A percentile compares a stretch with the other conserved stretches of the same genome.
phyloP scores from a whole-genome alignment of 2,113 vertebrate species.

The Sitta europaea region DNA sequence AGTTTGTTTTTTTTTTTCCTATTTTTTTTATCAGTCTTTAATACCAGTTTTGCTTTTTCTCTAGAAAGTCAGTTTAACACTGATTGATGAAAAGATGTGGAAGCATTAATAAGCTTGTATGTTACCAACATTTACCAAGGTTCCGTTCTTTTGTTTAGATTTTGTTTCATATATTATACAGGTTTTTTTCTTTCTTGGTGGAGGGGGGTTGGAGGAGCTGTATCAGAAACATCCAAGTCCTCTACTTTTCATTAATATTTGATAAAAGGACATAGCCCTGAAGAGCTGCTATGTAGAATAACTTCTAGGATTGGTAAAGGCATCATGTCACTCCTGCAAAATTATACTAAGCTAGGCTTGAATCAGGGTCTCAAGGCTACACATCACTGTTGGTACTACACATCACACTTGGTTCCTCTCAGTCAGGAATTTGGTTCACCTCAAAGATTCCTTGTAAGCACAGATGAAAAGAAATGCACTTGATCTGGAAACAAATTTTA shows the following conservation, averaged over 20 bases:
- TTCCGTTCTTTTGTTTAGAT: neutral
- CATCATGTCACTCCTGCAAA: neutral
- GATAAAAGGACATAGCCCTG: neutral
- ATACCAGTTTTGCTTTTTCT: neutral
- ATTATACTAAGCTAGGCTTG: neutral
- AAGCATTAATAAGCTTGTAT: neutral
- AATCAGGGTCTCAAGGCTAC: neutral
- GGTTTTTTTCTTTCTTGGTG: neutral
- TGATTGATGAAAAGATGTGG: neutral
- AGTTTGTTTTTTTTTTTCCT: neutral
- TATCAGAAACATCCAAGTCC: neutral
- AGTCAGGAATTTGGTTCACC: neutral
- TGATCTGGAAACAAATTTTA: neutral
- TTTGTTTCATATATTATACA: neutral
- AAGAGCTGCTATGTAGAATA: neutral
- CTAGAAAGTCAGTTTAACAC: neutral
- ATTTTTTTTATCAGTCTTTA: neutral
- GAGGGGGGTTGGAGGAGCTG: rapidly evolving
- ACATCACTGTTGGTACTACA: neutral
- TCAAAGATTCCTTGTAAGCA: neutral
- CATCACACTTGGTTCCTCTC: neutral
- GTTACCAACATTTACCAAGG: neutral
- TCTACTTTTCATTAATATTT: neutral
- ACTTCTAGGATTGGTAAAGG: neutral
- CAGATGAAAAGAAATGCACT: neutral